Conservation (phyloP, 2,888 invertebrate species). For the Oscheius onirici region DNA sequence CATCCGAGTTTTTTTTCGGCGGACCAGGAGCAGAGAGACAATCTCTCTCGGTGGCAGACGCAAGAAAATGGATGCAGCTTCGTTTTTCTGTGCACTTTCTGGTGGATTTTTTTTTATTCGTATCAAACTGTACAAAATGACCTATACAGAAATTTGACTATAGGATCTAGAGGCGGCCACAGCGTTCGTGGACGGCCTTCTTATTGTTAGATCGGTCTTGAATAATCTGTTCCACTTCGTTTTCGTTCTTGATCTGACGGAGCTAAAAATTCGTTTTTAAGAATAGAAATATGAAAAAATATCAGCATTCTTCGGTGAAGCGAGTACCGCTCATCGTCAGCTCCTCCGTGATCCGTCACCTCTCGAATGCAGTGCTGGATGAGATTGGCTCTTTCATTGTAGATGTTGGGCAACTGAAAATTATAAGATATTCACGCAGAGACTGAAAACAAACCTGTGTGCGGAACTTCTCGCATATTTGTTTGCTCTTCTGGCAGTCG, state of each 20-base stretch:
- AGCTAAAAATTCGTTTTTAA: constrained; percentile 15
- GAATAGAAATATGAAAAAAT: neutral
- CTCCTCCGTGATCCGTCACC: neutral
- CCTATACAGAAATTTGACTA: neutral
- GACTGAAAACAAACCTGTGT: constrained; percentile 1
- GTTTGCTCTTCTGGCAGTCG: constrained; percentile 30
- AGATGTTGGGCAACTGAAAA: constrained; percentile 5
- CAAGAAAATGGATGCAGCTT: too few species aligned
- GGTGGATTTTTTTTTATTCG: neutral
- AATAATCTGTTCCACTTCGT: constrained; percentile 31
- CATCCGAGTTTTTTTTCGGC: constrained; percentile 7
- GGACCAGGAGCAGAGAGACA: constrained; percentile 4
- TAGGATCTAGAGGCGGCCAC: constrained; percentile 12
- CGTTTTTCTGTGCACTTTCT: too few species aligned
- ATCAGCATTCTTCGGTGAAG: neutral
- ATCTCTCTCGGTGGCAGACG: constrained; percentile 17
- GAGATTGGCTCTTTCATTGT: neutral
- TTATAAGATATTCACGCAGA: neutral
- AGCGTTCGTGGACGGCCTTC: constrained; percentile 32
- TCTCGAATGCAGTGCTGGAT: constrained; percentile 16
- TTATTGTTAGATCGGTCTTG: constrained; percentile 4
- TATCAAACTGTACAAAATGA: neutral
- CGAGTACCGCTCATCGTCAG: neutral
- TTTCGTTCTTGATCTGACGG: constrained; percentile 20
- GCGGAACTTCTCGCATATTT: constrained; percentile 32